These are phyloP conservation scores for Drosophila dunni DNA, from an alignment of 1,140 invertebrate genomes.

Conservation along the genomic window DNA sequence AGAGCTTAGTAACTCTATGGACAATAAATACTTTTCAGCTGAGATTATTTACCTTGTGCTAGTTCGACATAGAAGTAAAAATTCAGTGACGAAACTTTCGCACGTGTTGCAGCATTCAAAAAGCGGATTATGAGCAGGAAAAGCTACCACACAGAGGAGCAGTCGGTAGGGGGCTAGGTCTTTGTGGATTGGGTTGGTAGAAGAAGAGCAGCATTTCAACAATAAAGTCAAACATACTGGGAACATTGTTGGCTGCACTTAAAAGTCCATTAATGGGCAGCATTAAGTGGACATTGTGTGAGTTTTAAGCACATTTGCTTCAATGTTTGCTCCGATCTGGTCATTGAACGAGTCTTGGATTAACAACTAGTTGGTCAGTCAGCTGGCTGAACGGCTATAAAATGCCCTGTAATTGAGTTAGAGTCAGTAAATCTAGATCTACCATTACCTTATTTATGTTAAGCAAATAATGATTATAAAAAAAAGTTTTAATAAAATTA, in stretches of 20 bases:
- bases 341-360: constrained; percentile 31
- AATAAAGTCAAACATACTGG: constrained; percentile 68
- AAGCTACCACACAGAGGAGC: constrained; percentile 27
- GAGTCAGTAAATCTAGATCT: too few species aligned
- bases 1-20: constrained; percentile 19
- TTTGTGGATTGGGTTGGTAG: neutral
- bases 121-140: constrained; percentile 66
- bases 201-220: constrained; percentile 58
- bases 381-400: neutral
- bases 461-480: too few species aligned
- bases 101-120: constrained; percentile 69
- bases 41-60: constrained; percentile 29
- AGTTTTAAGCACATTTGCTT: constrained; percentile 70
- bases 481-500: too few species aligned
- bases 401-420: constrained; percentile 8
- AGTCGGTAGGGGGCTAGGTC: neutral
- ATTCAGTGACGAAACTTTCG: constrained; percentile 43
- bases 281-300: constrained; percentile 77
- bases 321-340: constrained; percentile 57
- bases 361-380: constrained; percentile 5
- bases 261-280: constrained; percentile 79
- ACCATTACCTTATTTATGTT: too few species aligned
- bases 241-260: constrained; percentile 75
- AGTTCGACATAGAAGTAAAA: constrained; percentile 31
- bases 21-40: constrained; percentile 45